These are phyloP conservation scores for Actinia tenebrosa DNA, from an alignment of 64 coral and sea anemone species.

Conservation along the genomic window DNA sequence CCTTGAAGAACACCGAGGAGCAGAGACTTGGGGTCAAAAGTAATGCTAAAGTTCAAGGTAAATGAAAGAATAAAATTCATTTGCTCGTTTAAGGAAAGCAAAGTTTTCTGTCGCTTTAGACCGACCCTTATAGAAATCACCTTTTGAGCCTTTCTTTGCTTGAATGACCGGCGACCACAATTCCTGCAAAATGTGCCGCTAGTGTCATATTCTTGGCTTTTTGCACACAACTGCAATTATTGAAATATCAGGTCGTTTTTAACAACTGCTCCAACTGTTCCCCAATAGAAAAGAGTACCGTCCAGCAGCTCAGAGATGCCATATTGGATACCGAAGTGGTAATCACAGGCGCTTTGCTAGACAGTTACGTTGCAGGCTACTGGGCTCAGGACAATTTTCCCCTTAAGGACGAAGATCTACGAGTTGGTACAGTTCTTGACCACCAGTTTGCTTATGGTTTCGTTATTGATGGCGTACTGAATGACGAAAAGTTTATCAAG, in stretches of 20 bases:
- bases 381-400: conserved; percentile 49
- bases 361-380: conserved; percentile 96
- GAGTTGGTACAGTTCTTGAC: conserved; percentile 90
- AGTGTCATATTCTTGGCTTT: no score
- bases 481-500: conserved; percentile 51
- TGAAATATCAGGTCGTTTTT: no score
- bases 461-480: conserved; percentile 68
- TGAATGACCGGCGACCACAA: no score
- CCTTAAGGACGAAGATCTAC: conserved; percentile 42
- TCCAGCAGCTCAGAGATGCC: conserved; percentile 51
- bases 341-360: conserved; percentile 63
- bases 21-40: conserved; percentile 82
- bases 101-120: no score
- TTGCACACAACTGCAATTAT: no score
- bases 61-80: neutral
- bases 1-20: conserved; percentile 89
- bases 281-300: conserved; percentile 42
- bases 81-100: no score
- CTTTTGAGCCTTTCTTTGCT: no score
- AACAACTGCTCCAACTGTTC: neutral
- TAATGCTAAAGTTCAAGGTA: conserved; percentile 84
- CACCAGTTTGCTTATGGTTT: conserved; percentile 99
- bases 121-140: no score
- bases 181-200: no score
- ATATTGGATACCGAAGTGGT: conserved; percentile 26